Evolutionary conservation across 2,113 vertebrate species (phyloP).

Genomic region (Tychaedon coryphoeus): DNA sequence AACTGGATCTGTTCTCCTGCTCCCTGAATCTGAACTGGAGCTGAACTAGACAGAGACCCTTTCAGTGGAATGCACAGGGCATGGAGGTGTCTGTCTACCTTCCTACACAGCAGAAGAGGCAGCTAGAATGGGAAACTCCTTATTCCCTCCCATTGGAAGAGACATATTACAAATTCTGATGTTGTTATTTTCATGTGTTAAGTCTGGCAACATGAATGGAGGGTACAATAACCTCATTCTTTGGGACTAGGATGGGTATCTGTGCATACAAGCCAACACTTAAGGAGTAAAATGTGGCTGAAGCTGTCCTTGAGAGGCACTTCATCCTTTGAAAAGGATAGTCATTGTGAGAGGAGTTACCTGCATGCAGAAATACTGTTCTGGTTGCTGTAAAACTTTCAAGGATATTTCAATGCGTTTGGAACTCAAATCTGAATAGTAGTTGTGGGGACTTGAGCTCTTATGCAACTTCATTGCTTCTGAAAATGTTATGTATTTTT

Average conservation of each 20-base stretch:
- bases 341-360: not conserved
- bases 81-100: not conserved
- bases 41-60: not conserved
- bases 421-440: not conserved
- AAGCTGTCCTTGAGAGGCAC: not conserved
- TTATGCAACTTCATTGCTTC: not conserved
- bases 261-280: not conserved
- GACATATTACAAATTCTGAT: not conserved
- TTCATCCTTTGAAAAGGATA: not conserved
- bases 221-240: not conserved
- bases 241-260: not conserved
- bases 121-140: not conserved
- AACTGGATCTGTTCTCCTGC: not conserved
- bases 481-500: not conserved
- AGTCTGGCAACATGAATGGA: not conserved
- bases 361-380: not conserved
- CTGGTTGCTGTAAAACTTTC: not conserved
- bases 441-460: not conserved
- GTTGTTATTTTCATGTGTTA: not conserved
- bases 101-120: not conserved
- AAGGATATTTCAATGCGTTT: not conserved
- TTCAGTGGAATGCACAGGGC: not conserved
- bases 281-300: not conserved
- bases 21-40: not conserved
- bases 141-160: not conserved